These are phyloP conservation scores for Phocides pigmalion DNA, from an alignment of 1,140 invertebrate species.

Conservation along the genomic window DNA sequence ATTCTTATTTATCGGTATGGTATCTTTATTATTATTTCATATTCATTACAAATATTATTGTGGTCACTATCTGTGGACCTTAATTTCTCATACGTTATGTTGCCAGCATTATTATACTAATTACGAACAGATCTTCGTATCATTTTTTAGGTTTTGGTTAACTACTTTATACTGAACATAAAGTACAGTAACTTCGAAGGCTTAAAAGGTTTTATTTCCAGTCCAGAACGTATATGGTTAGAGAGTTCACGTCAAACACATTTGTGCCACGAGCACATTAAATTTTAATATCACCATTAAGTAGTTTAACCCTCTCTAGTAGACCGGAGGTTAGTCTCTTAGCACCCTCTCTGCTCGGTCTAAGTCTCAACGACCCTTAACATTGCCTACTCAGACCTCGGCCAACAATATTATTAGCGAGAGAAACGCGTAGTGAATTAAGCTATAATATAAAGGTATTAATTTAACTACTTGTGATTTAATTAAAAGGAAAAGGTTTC, in stretches of 20 bases:
- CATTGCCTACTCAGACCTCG: not conserved
- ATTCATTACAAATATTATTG: too few relatives aligned
- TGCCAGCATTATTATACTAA: too few relatives aligned
- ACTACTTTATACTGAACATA: too few relatives aligned
- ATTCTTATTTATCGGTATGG: too few relatives aligned
- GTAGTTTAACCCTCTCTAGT: slow-evolving; percentile 10
- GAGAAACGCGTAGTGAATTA: not conserved
- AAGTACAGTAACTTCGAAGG: too few relatives aligned
- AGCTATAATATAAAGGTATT: not conserved
- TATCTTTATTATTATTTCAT: too few relatives aligned
- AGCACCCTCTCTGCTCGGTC: slow-evolving; percentile 8
- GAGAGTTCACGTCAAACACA: not conserved
- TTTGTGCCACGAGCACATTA: not conserved
- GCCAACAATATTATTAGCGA: not conserved
- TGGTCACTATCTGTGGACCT: too few relatives aligned
- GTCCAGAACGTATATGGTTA: not conserved
- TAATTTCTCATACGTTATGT: too few relatives aligned
- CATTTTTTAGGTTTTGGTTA: too few relatives aligned
- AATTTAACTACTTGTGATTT: not conserved
- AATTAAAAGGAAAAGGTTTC: too few relatives aligned
- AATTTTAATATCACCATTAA: slow-evolving; percentile 9
- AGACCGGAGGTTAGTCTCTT: slow-evolving; percentile 4
- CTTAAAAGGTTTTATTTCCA: too few relatives aligned
- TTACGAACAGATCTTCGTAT: too few relatives aligned
- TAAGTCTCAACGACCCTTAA: slow-evolving; percentile 11